phyloP scores from a whole-genome alignment of 2,888 invertebrate species.

The Callyntrura guangdongensis region DNA sequence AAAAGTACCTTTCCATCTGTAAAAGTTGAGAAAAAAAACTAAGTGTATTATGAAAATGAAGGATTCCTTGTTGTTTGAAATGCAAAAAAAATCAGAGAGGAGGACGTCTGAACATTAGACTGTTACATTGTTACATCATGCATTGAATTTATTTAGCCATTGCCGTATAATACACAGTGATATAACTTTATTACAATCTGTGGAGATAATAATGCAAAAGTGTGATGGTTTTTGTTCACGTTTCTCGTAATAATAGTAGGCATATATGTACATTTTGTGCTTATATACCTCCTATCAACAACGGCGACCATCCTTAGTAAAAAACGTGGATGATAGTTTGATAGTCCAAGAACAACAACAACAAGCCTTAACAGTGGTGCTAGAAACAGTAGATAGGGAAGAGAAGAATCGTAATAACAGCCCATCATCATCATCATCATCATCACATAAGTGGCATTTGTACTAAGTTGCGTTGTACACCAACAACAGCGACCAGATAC shows the following conservation, averaged over 20 bases:
- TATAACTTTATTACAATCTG: slow-evolving; percentile 50
- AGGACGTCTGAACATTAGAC: slow-evolving; percentile 57
- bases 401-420: slow-evolving; percentile 40
- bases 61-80: slow-evolving; percentile 41
- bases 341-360: slow-evolving; percentile 45
- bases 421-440: slow-evolving; percentile 41
- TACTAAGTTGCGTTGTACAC: not conserved
- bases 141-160: slow-evolving; percentile 50
- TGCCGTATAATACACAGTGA: slow-evolving; percentile 23
- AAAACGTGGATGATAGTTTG: slow-evolving; percentile 31
- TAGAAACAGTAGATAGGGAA: slow-evolving; percentile 22
- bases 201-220: slow-evolving; percentile 28
- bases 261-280: not conserved
- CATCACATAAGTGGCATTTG: slow-evolving; percentile 37
- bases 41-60: slow-evolving; percentile 57
- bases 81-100: not conserved
- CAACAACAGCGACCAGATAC: not conserved
- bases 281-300: slow-evolving; percentile 18
- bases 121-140: slow-evolving; percentile 67
- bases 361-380: slow-evolving; percentile 5
- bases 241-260: slow-evolving; percentile 37
- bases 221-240: slow-evolving; percentile 60
- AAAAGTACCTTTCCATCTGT: slow-evolving; percentile 49
- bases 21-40: slow-evolving; percentile 49
- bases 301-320: not conserved